Evolutionary conservation across 2,113 vertebrate species (phyloP), one percentile per base, ranked within the genome.

Genomic region (Catharus bicknelli): DNA sequence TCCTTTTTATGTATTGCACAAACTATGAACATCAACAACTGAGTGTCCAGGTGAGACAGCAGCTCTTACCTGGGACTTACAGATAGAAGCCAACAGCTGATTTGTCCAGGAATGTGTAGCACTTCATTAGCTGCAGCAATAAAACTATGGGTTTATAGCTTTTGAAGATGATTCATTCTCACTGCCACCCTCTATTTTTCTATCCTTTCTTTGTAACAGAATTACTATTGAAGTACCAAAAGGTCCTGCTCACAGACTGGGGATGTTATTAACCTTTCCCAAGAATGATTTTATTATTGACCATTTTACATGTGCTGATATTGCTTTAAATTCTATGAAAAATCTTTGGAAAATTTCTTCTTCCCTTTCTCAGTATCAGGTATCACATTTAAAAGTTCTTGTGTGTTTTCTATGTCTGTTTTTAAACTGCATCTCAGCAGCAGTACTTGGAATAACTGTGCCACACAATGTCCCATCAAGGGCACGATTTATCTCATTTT

Each of bases 381-480:
- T 57, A 45, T 3, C 12, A 32, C 25, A 36, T 66, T 57, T 74
- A 34, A 32, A 57, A 25, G 25, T 67, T 73, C 9, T 10, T 54
- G 25, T 1, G 5, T 64, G 9, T 51, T 79, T 87, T 64, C 36
- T 5, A 3, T 53, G 10, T 70, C 36, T 51, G 10, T 55, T 43
- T 91, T 61, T 8, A 55, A 36, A 47, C 73, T 45, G 30, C 5
- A 2, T 20, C 14, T 43, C 21, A 57, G 1, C 42, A 57, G 7
- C 16, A 43, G 11, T n/a, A 36, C 22, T 54, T 66, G 63, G 59
- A 69, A 32, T 64, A 48, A 62, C 30, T 48, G 16, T 62, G 50
- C 26, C 29, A 13, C 4, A 13, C 2, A 11, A n/a, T 18, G 34
- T 38, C 3, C 1, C 14, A 13, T 26, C 0, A 2, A n/a, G 48